A percentile compares a stretch with the other conserved stretches of the same genome.
Evolutionary conservation across 2,113 vertebrate genomes (phyloP).

Genomic region (Gadus macrocephalus): DNA sequence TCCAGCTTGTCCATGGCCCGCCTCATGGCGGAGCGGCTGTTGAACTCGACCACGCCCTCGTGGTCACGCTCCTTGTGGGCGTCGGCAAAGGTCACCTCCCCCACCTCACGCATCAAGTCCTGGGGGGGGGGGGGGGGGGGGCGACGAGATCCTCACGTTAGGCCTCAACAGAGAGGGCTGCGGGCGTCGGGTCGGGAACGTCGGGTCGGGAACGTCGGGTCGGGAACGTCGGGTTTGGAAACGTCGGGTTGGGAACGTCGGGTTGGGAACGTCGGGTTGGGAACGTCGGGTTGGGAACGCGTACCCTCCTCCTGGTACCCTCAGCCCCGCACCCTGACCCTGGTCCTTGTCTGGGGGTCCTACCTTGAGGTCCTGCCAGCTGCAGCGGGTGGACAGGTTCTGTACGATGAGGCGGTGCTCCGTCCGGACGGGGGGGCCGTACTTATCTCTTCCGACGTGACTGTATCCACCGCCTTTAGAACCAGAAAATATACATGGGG

Average conservation of each 20-base stretch:
- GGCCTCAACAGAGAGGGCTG: too few species aligned
- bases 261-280: too few species aligned
- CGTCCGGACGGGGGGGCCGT: constrained; percentile 96
- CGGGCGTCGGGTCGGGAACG: too few species aligned
- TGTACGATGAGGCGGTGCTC: constrained; percentile 96
- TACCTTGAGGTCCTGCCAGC: constrained; percentile 99
- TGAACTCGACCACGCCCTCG: constrained; percentile 95
- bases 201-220: too few species aligned
- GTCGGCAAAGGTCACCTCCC: constrained; percentile 96
- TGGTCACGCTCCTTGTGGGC: constrained; percentile 96
- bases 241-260: too few species aligned
- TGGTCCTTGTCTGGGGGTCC: fast-evolving
- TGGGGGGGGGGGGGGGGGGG: constrained; percentile 30
- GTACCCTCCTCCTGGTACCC: too few species aligned
- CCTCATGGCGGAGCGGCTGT: constrained; percentile 90
- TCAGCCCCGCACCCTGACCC: too few species aligned
- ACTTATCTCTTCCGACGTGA: constrained; percentile 93
- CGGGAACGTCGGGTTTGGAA: too few species aligned
- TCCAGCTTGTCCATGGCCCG: constrained; percentile 93
- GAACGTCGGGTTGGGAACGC: too few species aligned
- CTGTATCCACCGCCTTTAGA: constrained; percentile 72
- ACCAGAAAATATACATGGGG: constrained; percentile 58
- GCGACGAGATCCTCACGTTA: too few species aligned
- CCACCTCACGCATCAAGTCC: constrained; percentile 99
- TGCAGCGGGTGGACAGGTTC: constrained; percentile 98